phyloP scores from a whole-genome alignment of 2,888 invertebrate genomes.

The Campoplex capitator region DNA sequence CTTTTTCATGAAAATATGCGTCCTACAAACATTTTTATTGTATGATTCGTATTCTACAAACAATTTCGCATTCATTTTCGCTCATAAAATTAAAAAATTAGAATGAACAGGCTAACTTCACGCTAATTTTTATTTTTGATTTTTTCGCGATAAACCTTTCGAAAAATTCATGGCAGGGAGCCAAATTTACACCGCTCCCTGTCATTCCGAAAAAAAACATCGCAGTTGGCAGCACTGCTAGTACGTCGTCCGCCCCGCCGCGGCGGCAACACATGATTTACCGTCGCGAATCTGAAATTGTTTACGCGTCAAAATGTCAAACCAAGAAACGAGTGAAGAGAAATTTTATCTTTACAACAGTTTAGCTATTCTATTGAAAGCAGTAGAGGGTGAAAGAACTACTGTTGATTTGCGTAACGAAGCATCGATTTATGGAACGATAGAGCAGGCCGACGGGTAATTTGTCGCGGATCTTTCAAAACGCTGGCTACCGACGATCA shows the following conservation, averaged over 20 bases:
- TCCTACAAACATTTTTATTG: too few species aligned
- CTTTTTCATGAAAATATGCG: too few species aligned
- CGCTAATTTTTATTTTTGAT: too few species aligned
- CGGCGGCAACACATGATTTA: not conserved
- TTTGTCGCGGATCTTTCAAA: not conserved
- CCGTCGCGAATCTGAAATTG: not conserved
- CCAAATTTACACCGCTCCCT: too few species aligned
- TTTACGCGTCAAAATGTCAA: slow-evolving; percentile 6
- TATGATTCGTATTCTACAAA: too few species aligned
- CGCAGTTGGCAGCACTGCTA: not conserved
- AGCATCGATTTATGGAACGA: slow-evolving; percentile 87
- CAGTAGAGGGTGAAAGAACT: slow-evolving; percentile 87
- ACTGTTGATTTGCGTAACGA: slow-evolving; percentile 90
- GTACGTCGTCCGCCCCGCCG: not conserved
- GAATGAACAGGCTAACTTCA: too few species aligned
- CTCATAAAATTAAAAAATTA: too few species aligned
- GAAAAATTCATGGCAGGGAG: too few species aligned
- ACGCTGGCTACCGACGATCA: not conserved
- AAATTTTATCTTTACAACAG: slow-evolving; percentile 86
- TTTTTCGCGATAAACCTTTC: too few species aligned
- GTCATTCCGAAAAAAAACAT: too few species aligned
- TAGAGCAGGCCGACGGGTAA: slow-evolving; percentile 89
- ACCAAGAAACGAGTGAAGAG: slow-evolving; percentile 72
- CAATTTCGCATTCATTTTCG: too few species aligned
- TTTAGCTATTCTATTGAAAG: slow-evolving; percentile 88